Evolutionary conservation across 2,113 vertebrate species (phyloP), one percentile per base, ranked within the genome.

Genomic region (Halichoeres trimaculatus): DNA sequence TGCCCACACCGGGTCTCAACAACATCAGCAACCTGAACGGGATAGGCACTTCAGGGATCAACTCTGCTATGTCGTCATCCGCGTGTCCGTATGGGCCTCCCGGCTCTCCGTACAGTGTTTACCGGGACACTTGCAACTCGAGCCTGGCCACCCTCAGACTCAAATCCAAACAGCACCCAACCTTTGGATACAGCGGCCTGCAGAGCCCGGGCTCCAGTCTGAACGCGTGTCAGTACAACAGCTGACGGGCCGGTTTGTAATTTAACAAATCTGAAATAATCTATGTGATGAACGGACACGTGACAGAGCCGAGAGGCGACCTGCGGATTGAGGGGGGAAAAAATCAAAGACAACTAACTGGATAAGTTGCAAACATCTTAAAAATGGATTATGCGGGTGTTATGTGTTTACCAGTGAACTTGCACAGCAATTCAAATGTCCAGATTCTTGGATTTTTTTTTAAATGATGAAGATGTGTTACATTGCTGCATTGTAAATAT

Each of bases 181-280:
- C 96, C n/a, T 99, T 99, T 80, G 96, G 97, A 89, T 99, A 99
- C 92, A 95, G 96, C 90, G 93, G 96, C 74, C 92, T 99, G 93
- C 98, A 97, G 89, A 97, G 95, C 85, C 96, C 97, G 34, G 95
- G 95, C 8, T 95, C 97, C 5, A 94, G 96, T 72, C 95, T 99
- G 85, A 99, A 98, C 84, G 97, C 97, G 23, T 99, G 98, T 86
- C 98, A 99, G 89, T 99, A 99, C 91, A 99, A 98, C 95, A 99
- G 97, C 93, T 98, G 97, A 99, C 95, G 91, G 89, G 90, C 86
- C 89, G 36, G 17, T 8, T 35, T n/a, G 26, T 8, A 60, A 47
- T 40, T 5, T 40, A 51, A 55, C 41, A 55, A 47, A 45, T 54
- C 30, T 61, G 61, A 57, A 76, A 34, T 77, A 68, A 88, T 52